A percentile compares a stretch with the other conserved stretches of the same genome.
These are phyloP conservation scores for Acromyrmex echinatior DNA, from an alignment of 1,140 invertebrate species.

Conservation along the genomic window DNA sequence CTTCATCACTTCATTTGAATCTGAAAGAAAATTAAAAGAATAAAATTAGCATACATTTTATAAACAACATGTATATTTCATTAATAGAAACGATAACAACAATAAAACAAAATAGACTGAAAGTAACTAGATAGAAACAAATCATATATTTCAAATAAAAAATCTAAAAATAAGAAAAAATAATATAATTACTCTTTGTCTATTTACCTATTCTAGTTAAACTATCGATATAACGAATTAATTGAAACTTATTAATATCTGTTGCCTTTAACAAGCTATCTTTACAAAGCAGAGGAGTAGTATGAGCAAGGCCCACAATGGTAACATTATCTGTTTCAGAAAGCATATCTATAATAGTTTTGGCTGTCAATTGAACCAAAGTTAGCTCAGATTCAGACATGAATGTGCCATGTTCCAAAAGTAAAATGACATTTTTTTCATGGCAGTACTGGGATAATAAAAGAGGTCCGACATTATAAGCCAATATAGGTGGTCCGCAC, in stretches of 20 bases:
- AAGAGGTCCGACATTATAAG: conserved; percentile 83
- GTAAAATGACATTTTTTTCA: conserved; percentile 83
- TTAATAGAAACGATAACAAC: neutral
- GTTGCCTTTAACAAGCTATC: conserved; percentile 82
- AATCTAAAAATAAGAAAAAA: neutral
- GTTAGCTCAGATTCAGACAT: conserved; percentile 84
- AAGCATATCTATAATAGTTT: conserved; percentile 84
- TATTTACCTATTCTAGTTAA: conserved; percentile 78
- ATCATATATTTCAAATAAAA: neutral
- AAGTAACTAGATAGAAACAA: neutral
- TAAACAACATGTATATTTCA: neutral
- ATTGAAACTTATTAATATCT: conserved; percentile 84
- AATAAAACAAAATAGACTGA: neutral
- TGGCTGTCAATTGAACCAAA: conserved; percentile 83
- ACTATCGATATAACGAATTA: conserved; percentile 81
- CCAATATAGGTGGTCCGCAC: conserved; percentile 83
- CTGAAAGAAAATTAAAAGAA: conserved; percentile 67
- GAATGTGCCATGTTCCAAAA: conserved; percentile 82
- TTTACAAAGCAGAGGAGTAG: conserved; percentile 78
- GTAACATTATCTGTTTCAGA: conserved; percentile 82
- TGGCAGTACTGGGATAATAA: conserved; percentile 82
- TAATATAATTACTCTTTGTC: neutral
- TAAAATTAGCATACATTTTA: conserved; percentile 11
- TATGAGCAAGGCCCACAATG: conserved; percentile 80
- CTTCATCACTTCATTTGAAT: conserved; percentile 79